Evolutionary conservation across 2,888 invertebrate genomes (phyloP).

Genomic region (Drosophila quinaria): DNA sequence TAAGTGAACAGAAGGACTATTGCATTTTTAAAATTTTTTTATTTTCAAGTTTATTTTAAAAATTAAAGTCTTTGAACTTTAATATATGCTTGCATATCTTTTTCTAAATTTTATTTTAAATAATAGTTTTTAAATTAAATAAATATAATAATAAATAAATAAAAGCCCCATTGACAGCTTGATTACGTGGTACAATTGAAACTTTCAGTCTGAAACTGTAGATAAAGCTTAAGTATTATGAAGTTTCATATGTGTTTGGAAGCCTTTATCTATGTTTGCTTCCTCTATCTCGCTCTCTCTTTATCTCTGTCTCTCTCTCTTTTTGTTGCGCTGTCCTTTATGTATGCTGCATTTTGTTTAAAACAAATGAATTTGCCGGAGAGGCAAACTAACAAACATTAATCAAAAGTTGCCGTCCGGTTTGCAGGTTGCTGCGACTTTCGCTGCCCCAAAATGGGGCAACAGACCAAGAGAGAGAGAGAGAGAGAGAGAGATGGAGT

Average conservation of each 20-base stretch:
- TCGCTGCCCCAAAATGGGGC: slow-evolving; percentile 2
- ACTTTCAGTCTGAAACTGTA: slow-evolving; percentile 4
- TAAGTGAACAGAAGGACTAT: no score
- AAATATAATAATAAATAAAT: not conserved
- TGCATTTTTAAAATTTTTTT: no score
- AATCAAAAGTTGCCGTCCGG: slow-evolving; percentile 74
- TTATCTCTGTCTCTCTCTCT: not conserved
- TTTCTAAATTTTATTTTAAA: no score
- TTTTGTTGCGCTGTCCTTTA: slow-evolving; percentile 1
- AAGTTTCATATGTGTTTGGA: slow-evolving; percentile 17
- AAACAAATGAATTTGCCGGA: slow-evolving; percentile 76
- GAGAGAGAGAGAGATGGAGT: not conserved
- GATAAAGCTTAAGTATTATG: slow-evolving; percentile 19
- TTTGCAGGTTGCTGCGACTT: slow-evolving; percentile 54
- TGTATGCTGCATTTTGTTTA: slow-evolving; percentile 65
- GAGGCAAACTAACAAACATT: slow-evolving; percentile 75
- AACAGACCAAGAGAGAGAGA: not conserved
- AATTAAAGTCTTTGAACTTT: no score
- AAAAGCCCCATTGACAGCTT: not conserved
- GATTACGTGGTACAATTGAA: slow-evolving; percentile 20
- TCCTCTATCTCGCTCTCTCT: not conserved
- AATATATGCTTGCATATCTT: no score
- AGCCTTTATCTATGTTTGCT: not conserved
- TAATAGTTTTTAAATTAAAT: not conserved
- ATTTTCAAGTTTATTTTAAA: no score